Percentiles rank a stretch among this genome's conserved stretches.
Evolutionary conservation across 2,888 invertebrate genomes (phyloP).

Genomic region (Dinocampus coccinellae): DNA sequence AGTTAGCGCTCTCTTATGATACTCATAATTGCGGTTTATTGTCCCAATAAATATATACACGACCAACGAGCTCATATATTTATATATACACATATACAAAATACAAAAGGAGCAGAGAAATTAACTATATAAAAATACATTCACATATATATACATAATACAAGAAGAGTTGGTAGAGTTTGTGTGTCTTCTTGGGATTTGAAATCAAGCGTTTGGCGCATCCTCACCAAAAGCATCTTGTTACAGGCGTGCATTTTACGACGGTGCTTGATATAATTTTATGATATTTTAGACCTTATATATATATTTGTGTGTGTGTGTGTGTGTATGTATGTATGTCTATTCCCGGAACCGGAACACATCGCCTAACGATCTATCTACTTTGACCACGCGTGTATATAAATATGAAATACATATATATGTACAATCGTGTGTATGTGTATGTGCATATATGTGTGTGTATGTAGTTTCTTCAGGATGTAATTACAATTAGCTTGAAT

Average conservation of each 20-base stretch:
- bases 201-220: slow-evolving; percentile 55
- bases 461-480: slow-evolving; percentile 19
- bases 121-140: neutral
- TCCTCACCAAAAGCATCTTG: slow-evolving; percentile 22
- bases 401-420: neutral
- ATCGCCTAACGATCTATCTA: slow-evolving; percentile 47
- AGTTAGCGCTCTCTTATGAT: slow-evolving; percentile 59
- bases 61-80: slow-evolving; percentile 24
- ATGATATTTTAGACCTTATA: slow-evolving; percentile 49
- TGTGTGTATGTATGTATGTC: neutral
- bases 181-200: slow-evolving; percentile 58
- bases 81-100: neutral
- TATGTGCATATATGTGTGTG: neutral
- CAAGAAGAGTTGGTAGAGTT: neutral
- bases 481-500: slow-evolving; percentile 24
- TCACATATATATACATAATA: slow-evolving; percentile 3
- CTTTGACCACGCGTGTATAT: neutral
- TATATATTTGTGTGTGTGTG: neutral
- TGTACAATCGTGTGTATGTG: neutral
- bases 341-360: slow-evolving; percentile 56
- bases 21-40: slow-evolving; percentile 66
- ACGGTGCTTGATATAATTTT: slow-evolving; percentile 57
- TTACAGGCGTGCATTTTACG: slow-evolving; percentile 49
- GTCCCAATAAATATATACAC: slow-evolving; percentile 66
- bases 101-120: neutral